Evolutionary conservation across 2,888 invertebrate species (phyloP).

Genomic region (Cataglyphis altisquamis): DNA sequence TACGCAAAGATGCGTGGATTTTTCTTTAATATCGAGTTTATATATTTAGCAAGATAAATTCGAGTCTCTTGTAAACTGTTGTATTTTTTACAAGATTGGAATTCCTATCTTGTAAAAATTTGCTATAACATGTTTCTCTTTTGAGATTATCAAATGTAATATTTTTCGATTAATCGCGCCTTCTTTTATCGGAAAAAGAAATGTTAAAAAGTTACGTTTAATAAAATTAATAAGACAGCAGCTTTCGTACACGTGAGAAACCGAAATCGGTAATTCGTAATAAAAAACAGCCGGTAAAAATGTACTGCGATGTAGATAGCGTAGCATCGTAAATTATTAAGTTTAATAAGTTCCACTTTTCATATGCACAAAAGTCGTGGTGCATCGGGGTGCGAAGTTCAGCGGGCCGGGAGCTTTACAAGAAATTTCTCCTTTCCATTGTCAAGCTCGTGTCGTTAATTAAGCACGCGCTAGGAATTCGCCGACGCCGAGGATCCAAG

Average conservation of each 20-base stretch:
- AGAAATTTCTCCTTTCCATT: constrained; percentile 54
- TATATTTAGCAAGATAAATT: constrained; percentile 4
- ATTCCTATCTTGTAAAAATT: not conserved
- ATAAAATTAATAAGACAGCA: not conserved
- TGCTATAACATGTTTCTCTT: not conserved
- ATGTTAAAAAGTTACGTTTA: not conserved
- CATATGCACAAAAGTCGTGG: constrained; percentile 40
- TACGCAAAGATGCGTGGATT: constrained; percentile 3
- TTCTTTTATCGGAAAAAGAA: not conserved
- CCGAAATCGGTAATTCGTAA: not conserved
- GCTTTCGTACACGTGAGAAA: not conserved
- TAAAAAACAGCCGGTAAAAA: not conserved
- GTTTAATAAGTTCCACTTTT: constrained; percentile 30
- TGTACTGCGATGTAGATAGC: not conserved
- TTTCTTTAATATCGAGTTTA: constrained; percentile 3
- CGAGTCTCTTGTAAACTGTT: not conserved
- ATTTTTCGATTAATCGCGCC: not conserved
- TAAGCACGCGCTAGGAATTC: constrained; percentile 68
- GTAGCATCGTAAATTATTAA: constrained; percentile 26
- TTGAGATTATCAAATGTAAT: not conserved
- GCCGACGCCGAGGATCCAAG: constrained; percentile 31
- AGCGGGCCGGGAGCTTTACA: constrained; percentile 24
- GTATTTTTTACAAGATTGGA: not conserved
- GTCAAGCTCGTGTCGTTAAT: constrained; percentile 68
- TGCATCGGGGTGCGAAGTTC: constrained; percentile 44